Base-by-base conservation (phyloP, 2,113 vertebrate species). In the Podocnemis expansa region DNA sequence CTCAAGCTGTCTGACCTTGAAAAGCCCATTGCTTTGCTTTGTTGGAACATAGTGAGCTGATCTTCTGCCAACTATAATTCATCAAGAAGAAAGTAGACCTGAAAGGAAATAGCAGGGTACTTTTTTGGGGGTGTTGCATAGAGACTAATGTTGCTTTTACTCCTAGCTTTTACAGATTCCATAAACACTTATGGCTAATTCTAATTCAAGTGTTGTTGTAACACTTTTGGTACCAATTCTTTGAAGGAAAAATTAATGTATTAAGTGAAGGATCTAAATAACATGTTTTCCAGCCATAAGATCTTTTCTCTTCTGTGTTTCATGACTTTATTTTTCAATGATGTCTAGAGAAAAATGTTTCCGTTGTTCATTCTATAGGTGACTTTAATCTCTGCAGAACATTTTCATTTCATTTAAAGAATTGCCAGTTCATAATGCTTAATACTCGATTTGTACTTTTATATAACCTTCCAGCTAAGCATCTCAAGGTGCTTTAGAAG, bases 401-500 rank as follows among this genome's bases (percentile, higher is more conserved):
- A 80, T 94, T 92, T 70, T 58, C 19, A 58, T 91, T 93, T 90
- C 78, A 38, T 11, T 89, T 96, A 79, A 60, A 83, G 95, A 87
- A 88, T 89, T 73, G 81, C 24, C 56, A 31, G n/a, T 84, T 94
- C 84, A 79, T 83, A 94, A 75, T 49, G 73, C 6, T 80, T 75
- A 85, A 81, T 78, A 34, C 45, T 86, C 73, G 76, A 67, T 91
- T 94, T 95, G 85, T 73, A 84, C 67, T 94, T 94, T 60, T 89
- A 38, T 22, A 58, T 22, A 79, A 52, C 91, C 67, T 90, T 92
- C 86, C 90, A 81, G 76, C 78, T 81, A 82, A 95, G 84, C 76
- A 70, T 92, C 89, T 79, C 47, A 47, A 96, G 94, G 93, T 91
- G 91, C 70, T 82, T 94, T 78, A 82, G 87, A 95, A 95, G 88